Percentiles rank a stretch among this genome's conserved stretches.
Evolutionary conservation across 2,797 vertebrate species (phyloP).

Genomic region (Eulemur mongoz): DNA sequence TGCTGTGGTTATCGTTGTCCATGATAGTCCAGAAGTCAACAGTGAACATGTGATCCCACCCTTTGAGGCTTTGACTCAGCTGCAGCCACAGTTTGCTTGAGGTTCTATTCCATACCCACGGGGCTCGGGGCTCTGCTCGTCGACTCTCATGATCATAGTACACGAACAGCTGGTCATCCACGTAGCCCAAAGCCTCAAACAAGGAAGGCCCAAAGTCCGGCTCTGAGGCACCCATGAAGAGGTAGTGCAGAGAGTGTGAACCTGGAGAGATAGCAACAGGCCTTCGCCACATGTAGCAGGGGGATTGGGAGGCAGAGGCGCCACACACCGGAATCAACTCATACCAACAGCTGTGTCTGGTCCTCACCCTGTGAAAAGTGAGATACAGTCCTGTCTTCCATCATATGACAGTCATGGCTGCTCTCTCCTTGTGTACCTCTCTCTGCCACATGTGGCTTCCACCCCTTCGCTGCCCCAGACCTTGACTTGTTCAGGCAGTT

Average conservation of each 20-base stretch:
- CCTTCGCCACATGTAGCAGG: background rate
- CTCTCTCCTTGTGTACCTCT: background rate
- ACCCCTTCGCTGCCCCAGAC: background rate
- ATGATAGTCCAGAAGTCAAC: slow-evolving; percentile 74
- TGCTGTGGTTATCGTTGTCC: slow-evolving; percentile 70
- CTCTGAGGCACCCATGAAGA: slow-evolving; percentile 69
- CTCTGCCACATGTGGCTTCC: background rate
- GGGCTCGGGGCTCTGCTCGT: background rate
- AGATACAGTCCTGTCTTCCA: background rate
- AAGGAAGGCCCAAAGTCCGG: slow-evolving; percentile 52
- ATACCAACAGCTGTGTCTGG: background rate
- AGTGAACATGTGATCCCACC: slow-evolving; percentile 74
- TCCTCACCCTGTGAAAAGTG: background rate
- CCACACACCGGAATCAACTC: background rate
- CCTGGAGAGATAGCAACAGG: slow-evolving; percentile 33
- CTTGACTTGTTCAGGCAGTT: too few species aligned
- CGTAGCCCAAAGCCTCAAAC: slow-evolving; percentile 71
- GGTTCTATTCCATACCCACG: slow-evolving; percentile 21
- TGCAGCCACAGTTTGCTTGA: slow-evolving; percentile 58
- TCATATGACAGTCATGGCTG: too few species aligned
- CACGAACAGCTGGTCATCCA: slow-evolving; percentile 71
- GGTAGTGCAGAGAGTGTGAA: slow-evolving; percentile 67
- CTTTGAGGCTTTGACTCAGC: slow-evolving; percentile 71
- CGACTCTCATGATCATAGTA: slow-evolving; percentile 71
- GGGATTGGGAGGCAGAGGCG: accelerated